These are phyloP conservation scores for Mythimna pallens DNA, from an alignment of 2,888 invertebrate species.

Conservation along the genomic window DNA sequence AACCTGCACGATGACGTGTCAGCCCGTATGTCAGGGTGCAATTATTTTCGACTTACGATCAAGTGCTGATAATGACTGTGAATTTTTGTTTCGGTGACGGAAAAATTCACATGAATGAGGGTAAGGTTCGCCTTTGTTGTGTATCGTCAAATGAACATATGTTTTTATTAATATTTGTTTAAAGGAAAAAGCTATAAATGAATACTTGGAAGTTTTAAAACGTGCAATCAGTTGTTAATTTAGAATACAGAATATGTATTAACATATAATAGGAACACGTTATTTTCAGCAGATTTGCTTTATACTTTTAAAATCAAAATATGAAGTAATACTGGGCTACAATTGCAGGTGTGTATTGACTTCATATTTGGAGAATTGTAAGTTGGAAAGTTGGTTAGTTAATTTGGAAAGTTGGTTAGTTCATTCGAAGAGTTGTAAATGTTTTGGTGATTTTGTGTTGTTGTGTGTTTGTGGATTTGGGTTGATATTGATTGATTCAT, in stretches of 20 bases:
- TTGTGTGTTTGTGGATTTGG: no score
- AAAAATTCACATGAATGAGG: constrained; percentile 13
- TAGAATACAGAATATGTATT: constrained; percentile 1
- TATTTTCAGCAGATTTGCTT: background rate
- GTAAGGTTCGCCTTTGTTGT: background rate
- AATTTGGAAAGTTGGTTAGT: no score
- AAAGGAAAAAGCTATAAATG: background rate
- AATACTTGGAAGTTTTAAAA: constrained; percentile 9
- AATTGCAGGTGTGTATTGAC: background rate
- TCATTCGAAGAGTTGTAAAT: no score
- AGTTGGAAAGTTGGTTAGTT: no score
- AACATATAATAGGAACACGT: background rate
- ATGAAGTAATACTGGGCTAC: no score
- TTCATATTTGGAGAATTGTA: background rate
- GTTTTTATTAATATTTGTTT: constrained; percentile 8
- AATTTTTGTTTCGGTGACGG: constrained; percentile 34
- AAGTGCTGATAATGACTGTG: constrained; percentile 43
- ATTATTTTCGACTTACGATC: constrained; percentile 64
- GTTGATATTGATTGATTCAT: background rate
- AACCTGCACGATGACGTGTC: constrained; percentile 56
- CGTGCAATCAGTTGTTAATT: background rate
- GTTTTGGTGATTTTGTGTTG: no score
- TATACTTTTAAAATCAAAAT: background rate
- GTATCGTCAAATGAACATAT: constrained; percentile 1
- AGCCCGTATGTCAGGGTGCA: constrained; percentile 51